phyloP scores from a whole-genome alignment of 2,797 vertebrate genomes.

The Melanotaenia nigrans region DNA sequence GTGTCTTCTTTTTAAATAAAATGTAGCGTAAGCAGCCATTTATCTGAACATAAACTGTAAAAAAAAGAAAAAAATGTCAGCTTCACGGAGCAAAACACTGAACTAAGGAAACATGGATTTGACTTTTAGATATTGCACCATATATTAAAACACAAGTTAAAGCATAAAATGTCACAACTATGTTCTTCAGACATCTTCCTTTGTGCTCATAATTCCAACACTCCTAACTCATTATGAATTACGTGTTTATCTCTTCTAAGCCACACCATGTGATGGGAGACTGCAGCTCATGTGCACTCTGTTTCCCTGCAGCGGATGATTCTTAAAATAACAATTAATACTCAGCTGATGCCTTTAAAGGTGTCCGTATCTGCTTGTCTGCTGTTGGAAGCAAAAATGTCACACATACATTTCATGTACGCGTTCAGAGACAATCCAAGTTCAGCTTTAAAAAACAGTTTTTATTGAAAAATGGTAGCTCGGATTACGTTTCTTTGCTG shows the following conservation, averaged over 20 bases:
- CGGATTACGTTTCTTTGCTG: neutral
- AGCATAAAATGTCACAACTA: slow-evolving; percentile 1
- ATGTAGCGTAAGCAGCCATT: neutral
- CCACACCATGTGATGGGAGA: slow-evolving; percentile 43
- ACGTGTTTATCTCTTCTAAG: slow-evolving; percentile 34
- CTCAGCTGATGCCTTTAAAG: slow-evolving; percentile 65
- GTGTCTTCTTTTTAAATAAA: neutral
- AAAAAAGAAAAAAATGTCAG: too few species aligned
- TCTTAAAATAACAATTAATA: slow-evolving; percentile 25
- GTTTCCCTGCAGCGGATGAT: slow-evolving; percentile 28
- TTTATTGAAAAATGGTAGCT: neutral
- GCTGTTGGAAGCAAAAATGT: slow-evolving; percentile 48
- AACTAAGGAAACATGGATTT: too few species aligned
- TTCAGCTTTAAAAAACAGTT: neutral
- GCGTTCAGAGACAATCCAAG: neutral
- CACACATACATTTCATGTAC: neutral
- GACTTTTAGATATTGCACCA: neutral
- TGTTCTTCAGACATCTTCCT: neutral
- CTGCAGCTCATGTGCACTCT: slow-evolving; percentile 22
- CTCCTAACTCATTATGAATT: slow-evolving; percentile 34
- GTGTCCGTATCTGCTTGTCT: slow-evolving; percentile 43
- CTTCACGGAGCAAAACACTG: too few species aligned
- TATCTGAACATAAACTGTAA: slow-evolving; percentile 1
- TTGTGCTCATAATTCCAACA: slow-evolving; percentile 2
- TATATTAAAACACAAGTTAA: slow-evolving; percentile 14